Conservation (phyloP, 2,113 vertebrate species). For the Cochlearius cochlearius region DNA sequence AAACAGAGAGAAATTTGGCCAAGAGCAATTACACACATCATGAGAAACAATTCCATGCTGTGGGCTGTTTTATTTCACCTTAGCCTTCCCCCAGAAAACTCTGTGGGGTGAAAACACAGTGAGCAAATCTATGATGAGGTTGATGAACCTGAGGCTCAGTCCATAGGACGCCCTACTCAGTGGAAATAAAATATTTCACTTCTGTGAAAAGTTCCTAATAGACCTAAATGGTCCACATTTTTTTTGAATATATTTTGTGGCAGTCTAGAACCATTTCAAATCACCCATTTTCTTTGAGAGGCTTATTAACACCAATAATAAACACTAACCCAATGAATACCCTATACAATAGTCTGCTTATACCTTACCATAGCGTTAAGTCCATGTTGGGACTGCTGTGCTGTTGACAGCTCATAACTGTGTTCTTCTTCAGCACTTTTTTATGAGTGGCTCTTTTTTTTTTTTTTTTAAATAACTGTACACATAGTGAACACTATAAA, state of each 20-base stretch:
- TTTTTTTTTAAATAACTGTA: background rate
- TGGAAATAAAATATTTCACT: background rate
- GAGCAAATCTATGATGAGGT: background rate
- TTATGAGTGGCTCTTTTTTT: background rate
- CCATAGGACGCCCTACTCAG: background rate
- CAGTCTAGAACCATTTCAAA: background rate
- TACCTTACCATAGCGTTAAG: background rate
- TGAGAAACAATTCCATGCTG: background rate
- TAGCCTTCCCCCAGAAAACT: background rate
- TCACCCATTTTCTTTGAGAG: background rate
- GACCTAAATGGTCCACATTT: accelerated
- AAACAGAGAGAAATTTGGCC: background rate
- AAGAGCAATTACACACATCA: background rate
- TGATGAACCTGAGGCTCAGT: background rate
- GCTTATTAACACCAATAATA: background rate
- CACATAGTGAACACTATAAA: background rate
- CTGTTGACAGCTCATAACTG: background rate
- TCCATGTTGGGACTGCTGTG: background rate
- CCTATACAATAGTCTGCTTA: background rate
- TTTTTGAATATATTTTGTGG: background rate
- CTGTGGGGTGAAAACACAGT: background rate
- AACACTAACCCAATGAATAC: too few species aligned
- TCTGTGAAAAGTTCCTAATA: background rate
- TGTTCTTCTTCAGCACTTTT: background rate
- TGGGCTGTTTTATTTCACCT: background rate